A percentile compares a stretch with the other conserved stretches of the same genome.
Evolutionary conservation across 2,888 invertebrate species (phyloP).

Genomic region (Agrypnus murinus): DNA sequence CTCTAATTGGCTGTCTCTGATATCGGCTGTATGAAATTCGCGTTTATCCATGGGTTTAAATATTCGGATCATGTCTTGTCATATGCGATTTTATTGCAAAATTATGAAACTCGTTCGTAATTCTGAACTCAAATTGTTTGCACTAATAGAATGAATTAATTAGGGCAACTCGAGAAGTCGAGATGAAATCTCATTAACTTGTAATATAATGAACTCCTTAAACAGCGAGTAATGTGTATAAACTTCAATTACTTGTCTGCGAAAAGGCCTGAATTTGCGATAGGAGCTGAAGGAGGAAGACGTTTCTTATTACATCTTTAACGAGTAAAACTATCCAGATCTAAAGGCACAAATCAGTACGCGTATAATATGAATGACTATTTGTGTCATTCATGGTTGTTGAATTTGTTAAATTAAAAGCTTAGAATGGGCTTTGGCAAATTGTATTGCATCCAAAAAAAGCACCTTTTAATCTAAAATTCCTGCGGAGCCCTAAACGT

Average conservation of each 20-base stretch:
- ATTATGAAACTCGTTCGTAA: conserved; percentile 17
- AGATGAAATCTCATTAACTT: conserved; percentile 41
- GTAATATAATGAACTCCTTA: conserved; percentile 39
- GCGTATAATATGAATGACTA: too few relatives aligned
- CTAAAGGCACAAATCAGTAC: background rate
- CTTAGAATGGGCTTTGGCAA: too few relatives aligned
- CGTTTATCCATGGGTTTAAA: background rate
- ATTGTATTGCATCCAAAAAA: too few relatives aligned
- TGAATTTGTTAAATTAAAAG: too few relatives aligned
- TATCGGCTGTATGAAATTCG: too few relatives aligned
- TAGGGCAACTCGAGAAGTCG: conserved; percentile 38
- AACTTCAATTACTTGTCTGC: conserved; percentile 36
- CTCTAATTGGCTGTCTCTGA: too few relatives aligned
- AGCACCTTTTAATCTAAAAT: too few relatives aligned
- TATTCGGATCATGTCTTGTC: background rate
- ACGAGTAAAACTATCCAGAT: conserved; percentile 6
- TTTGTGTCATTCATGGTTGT: too few relatives aligned
- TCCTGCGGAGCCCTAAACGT: too few relatives aligned
- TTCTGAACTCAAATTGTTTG: conserved; percentile 34
- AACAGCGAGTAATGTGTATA: conserved; percentile 35
- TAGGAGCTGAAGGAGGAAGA: conserved; percentile 18
- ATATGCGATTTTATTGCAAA: conserved; percentile 21
- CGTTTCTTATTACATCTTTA: conserved; percentile 2
- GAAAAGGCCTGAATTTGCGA: conserved; percentile 17
- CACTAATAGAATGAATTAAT: conserved; percentile 39